phyloP scores from a whole-genome alignment of 2,797 vertebrate genomes.

The Toxotes lorentzi region DNA sequence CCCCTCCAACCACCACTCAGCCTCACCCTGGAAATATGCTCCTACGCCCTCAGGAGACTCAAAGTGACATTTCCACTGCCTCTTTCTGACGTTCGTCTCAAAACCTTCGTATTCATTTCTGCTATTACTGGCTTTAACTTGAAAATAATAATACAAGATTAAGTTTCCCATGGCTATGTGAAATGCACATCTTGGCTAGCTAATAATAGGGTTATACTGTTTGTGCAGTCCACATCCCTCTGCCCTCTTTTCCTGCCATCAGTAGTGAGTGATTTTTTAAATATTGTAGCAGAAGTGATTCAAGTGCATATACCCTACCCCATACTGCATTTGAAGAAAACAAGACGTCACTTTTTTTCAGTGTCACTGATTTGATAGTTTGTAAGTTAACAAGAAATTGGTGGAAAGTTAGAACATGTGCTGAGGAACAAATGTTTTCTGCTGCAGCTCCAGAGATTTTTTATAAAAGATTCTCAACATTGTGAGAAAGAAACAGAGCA shows the following conservation, averaged over 20 bases:
- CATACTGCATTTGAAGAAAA: not conserved
- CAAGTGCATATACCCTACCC: not conserved
- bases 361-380: not conserved
- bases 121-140: conserved; percentile 11
- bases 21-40: conserved; percentile 10
- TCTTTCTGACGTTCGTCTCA: conserved; percentile 4
- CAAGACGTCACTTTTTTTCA: not conserved
- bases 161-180: not conserved
- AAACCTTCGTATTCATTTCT: not conserved
- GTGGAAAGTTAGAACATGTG: too few relatives aligned
- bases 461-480: too few relatives aligned
- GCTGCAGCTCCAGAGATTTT: too few relatives aligned
- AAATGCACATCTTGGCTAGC: not conserved
- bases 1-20: not conserved
- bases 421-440: too few relatives aligned
- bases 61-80: conserved; percentile 1
- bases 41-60: conserved; percentile 15
- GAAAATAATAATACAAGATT: not conserved
- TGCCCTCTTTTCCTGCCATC: not conserved
- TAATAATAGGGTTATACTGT: conserved; percentile 5
- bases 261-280: not conserved
- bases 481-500: too few relatives aligned
- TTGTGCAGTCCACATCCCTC: not conserved
- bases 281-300: not conserved
- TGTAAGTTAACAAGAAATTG: too few relatives aligned